Base-by-base conservation (phyloP, 2,797 vertebrate genomes). In the Lepus townsendii region DNA sequence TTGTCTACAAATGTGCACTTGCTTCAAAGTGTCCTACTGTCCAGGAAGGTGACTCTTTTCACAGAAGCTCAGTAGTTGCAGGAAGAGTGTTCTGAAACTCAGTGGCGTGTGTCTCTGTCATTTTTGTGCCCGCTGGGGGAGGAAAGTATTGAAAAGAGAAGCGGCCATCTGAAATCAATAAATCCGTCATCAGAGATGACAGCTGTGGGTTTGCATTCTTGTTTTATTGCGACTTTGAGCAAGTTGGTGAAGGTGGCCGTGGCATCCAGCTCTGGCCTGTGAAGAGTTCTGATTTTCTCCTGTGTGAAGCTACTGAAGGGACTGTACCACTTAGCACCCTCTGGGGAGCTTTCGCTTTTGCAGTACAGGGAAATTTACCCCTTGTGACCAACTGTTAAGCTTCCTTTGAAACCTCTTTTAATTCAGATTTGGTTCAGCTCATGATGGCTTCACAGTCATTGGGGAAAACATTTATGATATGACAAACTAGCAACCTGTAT, bases 171-270 rank as follows among this genome's bases (percentile, higher is more conserved):
- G 11, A 75, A 87, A 85, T 62, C 96, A 95, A 73, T 97, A 97
- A 97, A 97, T 97, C 66, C 7, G 63, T 76, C 93, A 79, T 86
- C 83, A 32, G 90, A 93, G 72, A 82, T 3, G 57, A 93, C 73
- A 94, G 92, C 69, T 96, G 77, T 92, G 92, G 83, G 66, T 96
- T 96, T 97, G 93, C 85, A 94, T 97, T 96, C 90, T 95, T 95
- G 35, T 97, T 98, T 97, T 97, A 95, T 92, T 95, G 96, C 76
- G 96, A 97, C 96, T 97, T 97, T 97, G 96, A 97, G 95, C 96
- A 97, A 96, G 95, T 92, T 95, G 86, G 82, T 95, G 90, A 93
- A 90, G 5, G 72, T 96, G 96, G 92, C 78, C 4, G 32, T 95
- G 96, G 88, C 90, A 88, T 83, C 65, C 73, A 47, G 19, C 5